These are phyloP conservation scores for Callorhinus ursinus DNA, from an alignment of 2,113 vertebrate species.

Conservation along the genomic window DNA sequence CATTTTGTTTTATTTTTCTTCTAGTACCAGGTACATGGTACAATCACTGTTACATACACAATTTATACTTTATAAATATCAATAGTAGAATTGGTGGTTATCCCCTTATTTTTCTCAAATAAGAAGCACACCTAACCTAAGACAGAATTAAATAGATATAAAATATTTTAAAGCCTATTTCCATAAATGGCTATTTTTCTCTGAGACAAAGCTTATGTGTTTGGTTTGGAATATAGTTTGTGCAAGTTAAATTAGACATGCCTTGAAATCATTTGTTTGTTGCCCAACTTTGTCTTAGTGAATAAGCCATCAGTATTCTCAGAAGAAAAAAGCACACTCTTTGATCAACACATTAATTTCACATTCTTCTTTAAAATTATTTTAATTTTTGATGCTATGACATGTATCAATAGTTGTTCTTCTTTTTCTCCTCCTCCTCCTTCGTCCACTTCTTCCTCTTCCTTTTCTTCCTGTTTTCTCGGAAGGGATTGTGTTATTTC, in stretches of 20 bases:
- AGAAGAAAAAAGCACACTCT: background rate
- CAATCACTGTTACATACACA: background rate
- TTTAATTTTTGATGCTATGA: background rate
- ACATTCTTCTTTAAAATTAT: background rate
- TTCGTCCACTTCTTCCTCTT: no score
- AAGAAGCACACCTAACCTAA: background rate
- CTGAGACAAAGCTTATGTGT: background rate
- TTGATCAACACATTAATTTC: background rate
- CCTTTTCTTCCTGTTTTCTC: background rate
- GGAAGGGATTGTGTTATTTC: background rate
- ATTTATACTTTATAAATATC: background rate
- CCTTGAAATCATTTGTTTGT: slow-evolving; percentile 17
- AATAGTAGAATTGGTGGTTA: background rate
- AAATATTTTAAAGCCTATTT: background rate
- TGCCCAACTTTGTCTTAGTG: background rate
- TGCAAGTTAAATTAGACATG: background rate
- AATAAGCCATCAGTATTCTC: background rate
- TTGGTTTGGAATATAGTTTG: background rate
- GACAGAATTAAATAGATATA: background rate
- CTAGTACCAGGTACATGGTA: background rate
- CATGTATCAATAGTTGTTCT: background rate
- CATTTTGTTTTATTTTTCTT: background rate
- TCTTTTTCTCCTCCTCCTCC: background rate
- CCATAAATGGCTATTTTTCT: background rate
- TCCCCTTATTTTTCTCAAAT: accelerated